Evolutionary conservation across 2,113 vertebrate species (phyloP).

Genomic region (Psittacula cyanocephala): DNA sequence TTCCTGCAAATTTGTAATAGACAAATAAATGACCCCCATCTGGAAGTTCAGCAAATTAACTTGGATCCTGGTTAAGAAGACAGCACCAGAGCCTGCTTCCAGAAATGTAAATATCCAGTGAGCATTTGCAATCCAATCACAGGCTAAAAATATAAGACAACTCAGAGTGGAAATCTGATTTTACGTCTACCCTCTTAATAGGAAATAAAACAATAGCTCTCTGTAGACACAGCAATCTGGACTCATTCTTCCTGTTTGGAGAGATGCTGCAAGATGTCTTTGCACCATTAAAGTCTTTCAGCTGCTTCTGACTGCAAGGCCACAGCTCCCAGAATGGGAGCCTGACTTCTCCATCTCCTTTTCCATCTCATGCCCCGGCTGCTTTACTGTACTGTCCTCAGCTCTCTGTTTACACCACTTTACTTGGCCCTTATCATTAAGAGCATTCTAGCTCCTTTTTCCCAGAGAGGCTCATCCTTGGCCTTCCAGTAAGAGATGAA

Average conservation of each 20-base stretch:
- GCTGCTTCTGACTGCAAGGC: not conserved
- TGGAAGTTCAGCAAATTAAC: slow-evolving; percentile 47
- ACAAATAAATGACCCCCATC: slow-evolving; percentile 22
- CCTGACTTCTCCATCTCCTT: not conserved
- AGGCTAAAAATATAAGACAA: slow-evolving; percentile 55
- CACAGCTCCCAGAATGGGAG: not conserved
- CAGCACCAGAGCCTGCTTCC: slow-evolving; percentile 10
- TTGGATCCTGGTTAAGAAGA: slow-evolving; percentile 14
- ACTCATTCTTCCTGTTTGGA: not conserved
- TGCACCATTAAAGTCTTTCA: not conserved
- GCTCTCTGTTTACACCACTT: not conserved
- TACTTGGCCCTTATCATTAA: not conserved
- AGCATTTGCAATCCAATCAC: slow-evolving; percentile 47
- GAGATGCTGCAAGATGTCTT: not conserved
- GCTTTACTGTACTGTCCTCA: not conserved
- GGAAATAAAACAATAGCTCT: slow-evolving; percentile 17
- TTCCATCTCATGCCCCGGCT: not conserved
- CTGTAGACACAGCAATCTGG: slow-evolving; percentile 28
- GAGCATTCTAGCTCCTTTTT: not conserved
- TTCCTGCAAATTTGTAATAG: slow-evolving; percentile 29
- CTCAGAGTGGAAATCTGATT: slow-evolving; percentile 34
- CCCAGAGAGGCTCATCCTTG: not conserved
- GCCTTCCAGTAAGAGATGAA: not conserved
- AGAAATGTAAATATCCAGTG: slow-evolving; percentile 30
- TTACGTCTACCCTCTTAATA: not conserved